Evolutionary conservation across 2,797 vertebrate genomes (phyloP).

Genomic region (Centroberyx gerrardi): DNA sequence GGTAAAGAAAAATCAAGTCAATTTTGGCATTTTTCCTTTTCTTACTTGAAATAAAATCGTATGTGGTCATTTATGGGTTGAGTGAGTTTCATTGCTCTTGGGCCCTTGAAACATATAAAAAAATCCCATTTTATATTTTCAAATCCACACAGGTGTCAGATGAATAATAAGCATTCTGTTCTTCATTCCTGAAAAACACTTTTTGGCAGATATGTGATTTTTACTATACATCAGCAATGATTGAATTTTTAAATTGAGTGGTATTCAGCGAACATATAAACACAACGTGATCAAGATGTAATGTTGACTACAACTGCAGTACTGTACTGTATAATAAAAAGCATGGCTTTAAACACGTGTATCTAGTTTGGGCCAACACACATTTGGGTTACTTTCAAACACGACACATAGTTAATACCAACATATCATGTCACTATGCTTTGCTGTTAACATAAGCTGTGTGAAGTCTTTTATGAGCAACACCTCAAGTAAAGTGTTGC

Average conservation of each 20-base stretch:
- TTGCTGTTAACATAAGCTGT: neutral
- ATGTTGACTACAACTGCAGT: neutral
- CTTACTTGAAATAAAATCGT: too few relatives aligned
- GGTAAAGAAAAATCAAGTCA: too few relatives aligned
- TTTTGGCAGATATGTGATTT: neutral
- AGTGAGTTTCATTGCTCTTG: too few relatives aligned
- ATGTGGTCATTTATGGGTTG: too few relatives aligned
- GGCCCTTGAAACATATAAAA: too few relatives aligned
- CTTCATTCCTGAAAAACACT: neutral
- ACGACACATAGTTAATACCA: slow-evolving; percentile 14
- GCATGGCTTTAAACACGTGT: neutral
- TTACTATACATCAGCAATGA: neutral
- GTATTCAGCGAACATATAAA: slow-evolving; percentile 10
- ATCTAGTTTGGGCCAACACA: neutral
- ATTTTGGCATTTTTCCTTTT: too few relatives aligned
- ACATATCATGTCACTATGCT: neutral
- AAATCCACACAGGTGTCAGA: too few relatives aligned
- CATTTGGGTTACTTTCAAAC: slow-evolving; percentile 4
- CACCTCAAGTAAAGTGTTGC: too few relatives aligned
- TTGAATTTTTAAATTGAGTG: slow-evolving; percentile 54
- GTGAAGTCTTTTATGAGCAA: neutral
- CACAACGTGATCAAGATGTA: too few relatives aligned
- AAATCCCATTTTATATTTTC: too few relatives aligned
- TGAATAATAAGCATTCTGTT: too few relatives aligned
- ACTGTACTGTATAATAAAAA: neutral